A percentile compares a stretch with the other conserved stretches of the same genome.
Conservation (phyloP, 1,140 invertebrate species). For the Arion vulgaris region DNA sequence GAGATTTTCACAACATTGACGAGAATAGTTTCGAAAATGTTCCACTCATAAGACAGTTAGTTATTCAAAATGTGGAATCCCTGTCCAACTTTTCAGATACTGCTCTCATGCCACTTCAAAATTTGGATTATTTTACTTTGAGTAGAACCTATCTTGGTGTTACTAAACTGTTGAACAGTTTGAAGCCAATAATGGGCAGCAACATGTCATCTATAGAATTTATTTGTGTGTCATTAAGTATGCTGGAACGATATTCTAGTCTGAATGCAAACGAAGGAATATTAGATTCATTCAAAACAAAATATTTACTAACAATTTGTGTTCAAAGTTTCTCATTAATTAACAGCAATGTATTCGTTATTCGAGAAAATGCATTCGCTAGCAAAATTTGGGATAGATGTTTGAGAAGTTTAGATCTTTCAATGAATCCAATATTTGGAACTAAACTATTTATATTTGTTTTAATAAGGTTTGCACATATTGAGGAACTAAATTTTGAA, state of each 20-base stretch:
- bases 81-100: background rate
- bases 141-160: background rate
- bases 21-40: background rate
- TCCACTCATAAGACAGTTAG: background rate
- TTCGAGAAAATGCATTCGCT: background rate
- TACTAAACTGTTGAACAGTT: background rate
- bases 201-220: background rate
- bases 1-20: background rate
- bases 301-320: constrained; percentile 4
- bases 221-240: background rate
- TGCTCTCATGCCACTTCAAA: background rate
- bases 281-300: background rate
- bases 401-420: background rate
- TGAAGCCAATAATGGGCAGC: background rate
- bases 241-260: background rate
- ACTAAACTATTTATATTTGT: background rate
- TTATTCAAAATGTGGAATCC: background rate
- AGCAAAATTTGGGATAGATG: background rate
- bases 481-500: background rate
- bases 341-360: background rate
- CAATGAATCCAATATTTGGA: background rate
- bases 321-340: background rate
- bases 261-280: background rate
- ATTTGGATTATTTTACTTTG: background rate
- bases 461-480: background rate